Evolutionary conservation across 2,888 invertebrate species (phyloP).

Genomic region (Nebria brevicollis): DNA sequence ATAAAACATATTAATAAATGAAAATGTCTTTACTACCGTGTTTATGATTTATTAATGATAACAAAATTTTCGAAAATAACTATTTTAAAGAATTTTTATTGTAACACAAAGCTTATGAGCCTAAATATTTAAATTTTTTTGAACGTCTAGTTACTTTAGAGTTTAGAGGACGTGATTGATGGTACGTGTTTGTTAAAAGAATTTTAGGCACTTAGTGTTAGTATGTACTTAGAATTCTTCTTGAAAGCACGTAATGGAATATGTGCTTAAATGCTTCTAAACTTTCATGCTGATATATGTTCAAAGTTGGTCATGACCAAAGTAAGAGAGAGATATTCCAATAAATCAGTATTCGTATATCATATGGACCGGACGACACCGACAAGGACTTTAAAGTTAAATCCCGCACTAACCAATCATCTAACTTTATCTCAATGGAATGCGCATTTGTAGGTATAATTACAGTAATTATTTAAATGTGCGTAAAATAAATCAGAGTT

Average conservation of each 20-base stretch:
- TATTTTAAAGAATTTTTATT: not conserved
- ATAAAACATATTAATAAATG: too few species aligned
- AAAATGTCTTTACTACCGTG: too few species aligned
- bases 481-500: not conserved
- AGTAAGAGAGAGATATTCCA: not conserved
- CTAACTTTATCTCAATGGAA: not conserved
- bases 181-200: not conserved
- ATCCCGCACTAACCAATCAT: not conserved
- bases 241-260: slow-evolving; percentile 1
- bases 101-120: not conserved
- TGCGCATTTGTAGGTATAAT: not conserved
- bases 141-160: not conserved
- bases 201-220: not conserved
- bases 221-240: not conserved
- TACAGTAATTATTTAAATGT: not conserved
- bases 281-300: not conserved
- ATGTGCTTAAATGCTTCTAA: not conserved
- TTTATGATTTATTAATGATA: too few species aligned
- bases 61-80: too few species aligned
- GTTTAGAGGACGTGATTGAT: not conserved
- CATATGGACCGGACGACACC: not conserved
- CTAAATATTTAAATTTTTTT: not conserved
- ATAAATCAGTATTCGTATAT: not conserved
- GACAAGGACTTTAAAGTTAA: not conserved
- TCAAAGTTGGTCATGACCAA: not conserved